phyloP scores from a whole-genome alignment of 2,113 vertebrate genomes.

The Bombycilla garrulus region DNA sequence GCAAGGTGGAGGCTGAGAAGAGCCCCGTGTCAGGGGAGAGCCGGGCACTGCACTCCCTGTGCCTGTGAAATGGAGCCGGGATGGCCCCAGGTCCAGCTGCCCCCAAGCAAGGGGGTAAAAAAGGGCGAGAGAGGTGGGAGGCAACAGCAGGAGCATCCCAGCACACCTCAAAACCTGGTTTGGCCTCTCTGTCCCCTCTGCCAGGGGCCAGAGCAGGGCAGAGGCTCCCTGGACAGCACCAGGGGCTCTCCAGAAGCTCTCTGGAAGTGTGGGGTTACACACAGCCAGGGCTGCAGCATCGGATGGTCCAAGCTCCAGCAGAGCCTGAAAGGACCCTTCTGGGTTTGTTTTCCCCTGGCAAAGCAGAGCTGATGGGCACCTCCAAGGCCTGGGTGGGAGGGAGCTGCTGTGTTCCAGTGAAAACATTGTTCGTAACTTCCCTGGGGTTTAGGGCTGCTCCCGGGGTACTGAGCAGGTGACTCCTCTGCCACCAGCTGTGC shows the following conservation, averaged over 20 bases:
- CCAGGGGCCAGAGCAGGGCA: not conserved
- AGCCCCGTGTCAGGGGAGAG: too few species aligned
- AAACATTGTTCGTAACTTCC: not conserved
- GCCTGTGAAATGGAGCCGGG: not conserved
- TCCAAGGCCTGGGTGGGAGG: not conserved
- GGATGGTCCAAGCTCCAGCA: fast-evolving
- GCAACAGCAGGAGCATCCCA: fast-evolving
- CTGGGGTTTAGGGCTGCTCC: not conserved
- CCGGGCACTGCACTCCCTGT: not conserved
- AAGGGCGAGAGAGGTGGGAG: fast-evolving
- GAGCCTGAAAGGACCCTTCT: not conserved
- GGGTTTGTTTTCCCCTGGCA: not conserved
- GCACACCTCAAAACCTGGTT: not conserved
- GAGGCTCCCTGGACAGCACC: fast-evolving
- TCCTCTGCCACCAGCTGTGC: fast-evolving
- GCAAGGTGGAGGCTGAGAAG: not conserved
- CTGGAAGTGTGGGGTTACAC: fast-evolving
- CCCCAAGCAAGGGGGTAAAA: not conserved
- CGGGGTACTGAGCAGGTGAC: not conserved
- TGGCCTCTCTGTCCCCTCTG: not conserved
- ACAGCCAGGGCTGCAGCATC: fast-evolving
- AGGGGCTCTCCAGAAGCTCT: not conserved
- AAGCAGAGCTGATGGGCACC: not conserved
- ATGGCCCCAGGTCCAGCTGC: not conserved
- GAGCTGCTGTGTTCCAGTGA: not conserved